phyloP scores from a whole-genome alignment of 2,113 vertebrate genomes.

The Paramisgurnus dabryanus region DNA sequence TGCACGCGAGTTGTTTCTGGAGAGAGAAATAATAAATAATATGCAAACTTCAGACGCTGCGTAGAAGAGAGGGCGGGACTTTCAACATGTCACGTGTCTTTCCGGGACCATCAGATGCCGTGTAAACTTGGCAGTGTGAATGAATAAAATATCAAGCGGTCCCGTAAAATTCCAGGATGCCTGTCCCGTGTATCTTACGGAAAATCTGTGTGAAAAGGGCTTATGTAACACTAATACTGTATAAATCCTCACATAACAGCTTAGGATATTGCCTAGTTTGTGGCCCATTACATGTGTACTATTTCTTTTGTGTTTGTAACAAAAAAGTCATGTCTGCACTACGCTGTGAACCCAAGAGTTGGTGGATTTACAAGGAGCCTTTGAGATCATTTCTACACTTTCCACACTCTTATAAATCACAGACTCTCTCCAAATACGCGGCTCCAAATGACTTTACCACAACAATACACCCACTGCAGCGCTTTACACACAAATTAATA shows the following conservation, averaged over 20 bases:
- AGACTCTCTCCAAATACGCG: slow-evolving; percentile 37
- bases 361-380: slow-evolving; percentile 67
- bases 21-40: too few relatives aligned
- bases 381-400: slow-evolving; percentile 67
- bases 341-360: slow-evolving; percentile 50
- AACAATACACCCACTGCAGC: slow-evolving; percentile 38
- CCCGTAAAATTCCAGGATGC: too few relatives aligned
- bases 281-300: slow-evolving; percentile 55
- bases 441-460: slow-evolving; percentile 67
- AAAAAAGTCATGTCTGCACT: slow-evolving; percentile 57
- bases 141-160: too few relatives aligned
- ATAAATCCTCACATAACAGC: not conserved
- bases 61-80: too few relatives aligned
- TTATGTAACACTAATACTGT: slow-evolving; percentile 3
- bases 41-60: too few relatives aligned
- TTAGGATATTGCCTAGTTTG: slow-evolving; percentile 1
- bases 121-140: too few relatives aligned
- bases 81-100: too few relatives aligned
- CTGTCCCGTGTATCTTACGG: too few relatives aligned
- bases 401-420: slow-evolving; percentile 66
- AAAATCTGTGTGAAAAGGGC: too few relatives aligned
- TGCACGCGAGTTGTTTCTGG: too few relatives aligned
- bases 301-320: slow-evolving; percentile 61
- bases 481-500: slow-evolving; percentile 8
- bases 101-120: too few relatives aligned